Evolutionary conservation across 1,140 invertebrate genomes (phyloP).

Genomic region (Habropoda laboriosa): DNA sequence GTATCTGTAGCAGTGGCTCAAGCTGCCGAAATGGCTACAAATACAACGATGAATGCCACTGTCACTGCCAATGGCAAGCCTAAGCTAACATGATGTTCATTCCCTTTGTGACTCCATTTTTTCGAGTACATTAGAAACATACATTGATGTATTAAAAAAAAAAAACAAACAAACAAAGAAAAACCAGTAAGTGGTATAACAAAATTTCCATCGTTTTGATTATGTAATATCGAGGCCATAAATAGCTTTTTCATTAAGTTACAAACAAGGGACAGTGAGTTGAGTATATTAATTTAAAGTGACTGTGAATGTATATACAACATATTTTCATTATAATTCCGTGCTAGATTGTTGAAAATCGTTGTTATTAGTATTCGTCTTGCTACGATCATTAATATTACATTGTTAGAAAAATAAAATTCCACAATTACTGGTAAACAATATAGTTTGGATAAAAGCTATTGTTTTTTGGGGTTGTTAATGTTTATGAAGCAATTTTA

Average conservation of each 20-base stretch:
- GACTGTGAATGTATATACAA: conserved; percentile 76
- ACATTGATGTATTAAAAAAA: conserved; percentile 54
- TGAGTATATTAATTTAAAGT: conserved; percentile 54
- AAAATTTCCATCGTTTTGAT: conserved; percentile 61
- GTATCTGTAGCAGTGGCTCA: conserved; percentile 89
- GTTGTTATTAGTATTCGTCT: conserved; percentile 66
- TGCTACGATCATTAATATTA: conserved; percentile 67
- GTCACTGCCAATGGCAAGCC: conserved; percentile 83
- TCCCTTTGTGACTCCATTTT: conserved; percentile 55
- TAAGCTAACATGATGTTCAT: conserved; percentile 82
- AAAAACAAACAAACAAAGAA: too few species aligned
- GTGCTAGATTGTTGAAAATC: conserved; percentile 76
- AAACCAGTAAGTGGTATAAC: conserved; percentile 60
- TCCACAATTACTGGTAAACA: conserved; percentile 62
- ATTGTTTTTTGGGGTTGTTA: conserved; percentile 57
- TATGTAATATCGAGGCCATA: conserved; percentile 56
- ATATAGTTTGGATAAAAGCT: conserved; percentile 58
- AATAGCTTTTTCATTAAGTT: conserved; percentile 47
- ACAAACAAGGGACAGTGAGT: conserved; percentile 25
- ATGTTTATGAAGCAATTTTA: conserved; percentile 39
- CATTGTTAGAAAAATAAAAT: conserved; percentile 72
- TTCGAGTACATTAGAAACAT: conserved; percentile 51
- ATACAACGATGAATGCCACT: conserved; percentile 80
- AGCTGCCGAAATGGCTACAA: conserved; percentile 84
- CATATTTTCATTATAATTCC: conserved; percentile 76